Base-by-base conservation (phyloP, 2,888 invertebrate species). In the Bellardia bayeri region DNA sequence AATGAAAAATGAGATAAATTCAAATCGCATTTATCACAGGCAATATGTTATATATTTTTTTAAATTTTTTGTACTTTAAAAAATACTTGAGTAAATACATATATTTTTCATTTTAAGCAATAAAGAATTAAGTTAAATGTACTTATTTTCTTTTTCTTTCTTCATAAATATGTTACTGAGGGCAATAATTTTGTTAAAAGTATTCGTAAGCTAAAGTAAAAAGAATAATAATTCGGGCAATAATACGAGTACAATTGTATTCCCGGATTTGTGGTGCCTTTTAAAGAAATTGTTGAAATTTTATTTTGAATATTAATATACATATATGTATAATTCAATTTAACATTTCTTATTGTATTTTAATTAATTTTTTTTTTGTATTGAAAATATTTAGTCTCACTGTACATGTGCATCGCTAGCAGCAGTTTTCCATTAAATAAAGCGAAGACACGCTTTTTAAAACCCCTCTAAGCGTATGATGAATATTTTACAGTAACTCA, bases 391-490 rank as follows among this genome's bases (percentile, higher is more conserved):
- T 16, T 54, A n/a, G 51, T 23, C 3, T 8, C 16, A 23, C 8
- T 56, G 23, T 23, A 4, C 9, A 9, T 16, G 56, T 56, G 9
- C 56, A 9, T 56, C 9, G 56, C 56, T 61, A 7, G 5, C 14
- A 33, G 61, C 61, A 61, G 4, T 61, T 16, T 40, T 8, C 3
- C 9, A n/a, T 40, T 64, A 16, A 64, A 40, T 40, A 64, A 16
- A 64, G 16, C 64, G 11, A 64, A 16, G n/a, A 64, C 64, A 64
- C 64, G 16, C 40, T n/a, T 54, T 51, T 37, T 7, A 71, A 49
- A 51, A n/a, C 8, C 14, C 30, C 54, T 13, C 37, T 37, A 71
- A 54, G 37, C 69, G 69, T 71, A 71, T 71, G 69, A 54, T 71
- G 33, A 71, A 71, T 54, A 71, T 71, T 71, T 42, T 54, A 71